Conservation (phyloP, 2,888 invertebrate species). For the Sminthurinus aureus region DNA sequence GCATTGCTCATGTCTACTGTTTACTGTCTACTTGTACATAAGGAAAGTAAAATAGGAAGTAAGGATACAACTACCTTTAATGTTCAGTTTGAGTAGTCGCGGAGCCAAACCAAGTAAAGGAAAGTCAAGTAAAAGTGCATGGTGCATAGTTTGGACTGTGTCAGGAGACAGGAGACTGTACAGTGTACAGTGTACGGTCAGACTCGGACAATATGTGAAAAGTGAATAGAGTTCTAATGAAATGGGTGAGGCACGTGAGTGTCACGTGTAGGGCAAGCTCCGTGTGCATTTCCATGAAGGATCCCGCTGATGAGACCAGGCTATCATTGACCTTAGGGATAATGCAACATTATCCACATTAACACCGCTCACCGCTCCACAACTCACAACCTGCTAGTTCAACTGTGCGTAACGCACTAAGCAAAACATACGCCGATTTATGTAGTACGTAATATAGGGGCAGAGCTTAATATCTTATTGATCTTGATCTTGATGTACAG, state of each 20-base stretch:
- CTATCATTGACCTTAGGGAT: slow-evolving; percentile 58
- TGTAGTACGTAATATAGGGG: background rate
- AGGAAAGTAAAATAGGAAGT: no score
- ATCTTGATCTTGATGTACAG: no score
- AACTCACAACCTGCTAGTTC: background rate
- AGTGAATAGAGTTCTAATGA: slow-evolving; percentile 55
- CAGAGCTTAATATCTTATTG: no score
- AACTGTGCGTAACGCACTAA: background rate
- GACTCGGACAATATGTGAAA: background rate
- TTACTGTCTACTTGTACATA: background rate
- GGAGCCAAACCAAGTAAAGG: no score
- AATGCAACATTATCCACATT: slow-evolving; percentile 57
- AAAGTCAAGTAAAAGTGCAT: slow-evolving; percentile 25
- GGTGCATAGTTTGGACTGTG: background rate
- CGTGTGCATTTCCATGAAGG: slow-evolving; percentile 51
- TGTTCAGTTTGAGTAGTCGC: background rate
- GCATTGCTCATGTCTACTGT: background rate
- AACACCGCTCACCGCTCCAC: slow-evolving; percentile 51
- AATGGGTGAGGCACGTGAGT: slow-evolving; percentile 59
- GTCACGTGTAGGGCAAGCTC: slow-evolving; percentile 53
- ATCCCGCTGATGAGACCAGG: slow-evolving; percentile 57
- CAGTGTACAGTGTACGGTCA: background rate
- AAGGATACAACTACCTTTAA: no score
- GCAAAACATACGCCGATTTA: background rate
- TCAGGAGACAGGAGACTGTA: background rate